Conservation (phyloP, 2,888 invertebrate genomes). For the Epinotia demarniana region DNA sequence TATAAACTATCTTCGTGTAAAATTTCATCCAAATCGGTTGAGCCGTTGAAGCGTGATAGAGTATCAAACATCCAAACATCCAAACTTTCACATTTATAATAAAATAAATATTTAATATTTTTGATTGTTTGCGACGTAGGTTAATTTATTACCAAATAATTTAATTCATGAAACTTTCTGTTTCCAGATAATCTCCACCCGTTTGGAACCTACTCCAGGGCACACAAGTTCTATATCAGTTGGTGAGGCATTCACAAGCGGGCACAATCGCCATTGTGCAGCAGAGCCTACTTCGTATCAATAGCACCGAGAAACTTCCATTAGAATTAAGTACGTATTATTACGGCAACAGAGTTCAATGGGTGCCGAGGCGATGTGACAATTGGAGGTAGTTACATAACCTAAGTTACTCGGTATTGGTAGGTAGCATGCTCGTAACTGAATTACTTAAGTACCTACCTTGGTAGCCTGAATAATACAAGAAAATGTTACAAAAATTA, state of each 20-base stretch:
- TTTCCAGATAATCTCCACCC: slow-evolving; percentile 20
- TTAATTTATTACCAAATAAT: not conserved
- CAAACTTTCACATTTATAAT: too few species aligned
- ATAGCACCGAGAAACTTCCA: slow-evolving; percentile 39
- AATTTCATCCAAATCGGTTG: too few species aligned
- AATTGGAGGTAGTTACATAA: not conserved
- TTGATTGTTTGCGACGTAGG: not conserved
- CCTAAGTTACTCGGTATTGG: too few species aligned
- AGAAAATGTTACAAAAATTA: too few species aligned
- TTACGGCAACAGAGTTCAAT: slow-evolving; percentile 25
- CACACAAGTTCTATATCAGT: slow-evolving; percentile 43
- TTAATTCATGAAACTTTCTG: slow-evolving; percentile 15
- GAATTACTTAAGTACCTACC: too few species aligned
- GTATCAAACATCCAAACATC: too few species aligned
- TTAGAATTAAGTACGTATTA: slow-evolving; percentile 41
- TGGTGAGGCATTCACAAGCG: slow-evolving; percentile 47
- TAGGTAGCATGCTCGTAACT: too few species aligned
- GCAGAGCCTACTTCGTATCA: slow-evolving; percentile 41
- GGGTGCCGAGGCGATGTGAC: slow-evolving; percentile 4
- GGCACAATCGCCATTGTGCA: slow-evolving; percentile 51
- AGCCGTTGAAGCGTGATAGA: too few species aligned
- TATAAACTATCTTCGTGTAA: too few species aligned
- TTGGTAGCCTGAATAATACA: too few species aligned
- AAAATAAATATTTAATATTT: too few species aligned
- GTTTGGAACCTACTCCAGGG: slow-evolving; percentile 16